Conservation (phyloP, 2,888 invertebrate genomes). For the Limnephilus marmoratus region DNA sequence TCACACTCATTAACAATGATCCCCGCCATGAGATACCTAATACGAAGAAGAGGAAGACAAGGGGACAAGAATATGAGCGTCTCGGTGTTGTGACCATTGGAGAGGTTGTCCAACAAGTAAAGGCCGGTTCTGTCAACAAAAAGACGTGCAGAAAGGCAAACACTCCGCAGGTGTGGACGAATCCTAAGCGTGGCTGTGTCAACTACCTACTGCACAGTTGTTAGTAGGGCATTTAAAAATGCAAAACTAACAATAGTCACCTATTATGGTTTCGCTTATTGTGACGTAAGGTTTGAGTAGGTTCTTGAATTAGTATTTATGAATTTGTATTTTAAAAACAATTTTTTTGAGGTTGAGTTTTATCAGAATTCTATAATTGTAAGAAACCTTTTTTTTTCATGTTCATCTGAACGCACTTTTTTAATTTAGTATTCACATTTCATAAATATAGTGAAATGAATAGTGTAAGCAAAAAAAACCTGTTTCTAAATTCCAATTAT, state of each 20-base stretch:
- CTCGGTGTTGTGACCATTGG: slow-evolving; percentile 15
- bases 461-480: too few species aligned
- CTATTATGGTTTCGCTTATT: neutral
- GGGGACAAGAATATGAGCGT: neutral
- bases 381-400: neutral
- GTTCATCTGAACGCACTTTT: too few species aligned
- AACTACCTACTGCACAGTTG: neutral
- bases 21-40: neutral
- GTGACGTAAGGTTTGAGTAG: neutral
- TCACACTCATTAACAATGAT: slow-evolving; percentile 44
- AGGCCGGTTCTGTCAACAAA: slow-evolving; percentile 28
- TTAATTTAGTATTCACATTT: too few species aligned
- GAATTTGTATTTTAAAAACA: neutral
- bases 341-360: neutral
- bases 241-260: neutral
- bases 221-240: neutral
- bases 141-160: slow-evolving; percentile 37
- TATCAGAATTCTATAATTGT: neutral
- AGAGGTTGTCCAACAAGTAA: slow-evolving; percentile 34
- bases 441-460: too few species aligned
- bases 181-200: slow-evolving; percentile 25
- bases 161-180: slow-evolving; percentile 38
- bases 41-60: neutral
- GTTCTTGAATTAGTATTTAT: neutral
- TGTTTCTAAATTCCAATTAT: too few species aligned